phyloP scores from a whole-genome alignment of 2,797 vertebrate species.

The Gallinago nigripennis region DNA sequence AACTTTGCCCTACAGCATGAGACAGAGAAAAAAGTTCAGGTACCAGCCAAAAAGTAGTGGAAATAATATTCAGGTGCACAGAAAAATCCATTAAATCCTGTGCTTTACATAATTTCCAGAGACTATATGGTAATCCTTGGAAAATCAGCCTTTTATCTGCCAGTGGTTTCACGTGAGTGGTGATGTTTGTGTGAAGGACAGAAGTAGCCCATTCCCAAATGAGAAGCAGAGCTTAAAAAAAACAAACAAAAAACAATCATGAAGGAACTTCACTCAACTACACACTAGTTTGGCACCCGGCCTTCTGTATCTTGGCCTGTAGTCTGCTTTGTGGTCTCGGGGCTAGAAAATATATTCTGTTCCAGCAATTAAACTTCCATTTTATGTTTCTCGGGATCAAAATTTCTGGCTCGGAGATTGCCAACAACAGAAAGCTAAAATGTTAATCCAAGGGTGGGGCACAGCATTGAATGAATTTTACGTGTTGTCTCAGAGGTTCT shows the following conservation, averaged over 20 bases:
- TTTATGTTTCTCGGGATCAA: background rate
- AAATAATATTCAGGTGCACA: background rate
- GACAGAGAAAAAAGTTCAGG: background rate
- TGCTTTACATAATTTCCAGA: background rate
- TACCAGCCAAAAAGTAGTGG: background rate
- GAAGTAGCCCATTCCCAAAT: background rate
- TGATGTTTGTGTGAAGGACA: background rate
- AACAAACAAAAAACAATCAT: background rate
- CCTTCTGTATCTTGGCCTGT: background rate
- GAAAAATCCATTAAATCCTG: background rate
- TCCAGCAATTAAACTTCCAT: constrained; percentile 4
- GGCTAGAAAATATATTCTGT: background rate
- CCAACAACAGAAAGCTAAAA: background rate
- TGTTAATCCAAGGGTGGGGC: background rate
- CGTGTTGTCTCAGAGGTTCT: background rate
- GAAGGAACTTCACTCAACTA: background rate
- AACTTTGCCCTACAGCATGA: background rate
- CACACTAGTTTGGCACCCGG: background rate
- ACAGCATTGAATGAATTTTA: background rate
- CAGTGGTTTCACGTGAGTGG: background rate
- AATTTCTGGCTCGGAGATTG: constrained; percentile 1
- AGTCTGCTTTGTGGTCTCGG: constrained; percentile 8
- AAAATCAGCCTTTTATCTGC: background rate
- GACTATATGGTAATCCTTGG: background rate
- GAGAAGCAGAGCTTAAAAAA: background rate